Evolutionary conservation across 1,140 invertebrate genomes (phyloP), one percentile per base, ranked within the genome.

Genomic region (Xylocopa sonorina): DNA sequence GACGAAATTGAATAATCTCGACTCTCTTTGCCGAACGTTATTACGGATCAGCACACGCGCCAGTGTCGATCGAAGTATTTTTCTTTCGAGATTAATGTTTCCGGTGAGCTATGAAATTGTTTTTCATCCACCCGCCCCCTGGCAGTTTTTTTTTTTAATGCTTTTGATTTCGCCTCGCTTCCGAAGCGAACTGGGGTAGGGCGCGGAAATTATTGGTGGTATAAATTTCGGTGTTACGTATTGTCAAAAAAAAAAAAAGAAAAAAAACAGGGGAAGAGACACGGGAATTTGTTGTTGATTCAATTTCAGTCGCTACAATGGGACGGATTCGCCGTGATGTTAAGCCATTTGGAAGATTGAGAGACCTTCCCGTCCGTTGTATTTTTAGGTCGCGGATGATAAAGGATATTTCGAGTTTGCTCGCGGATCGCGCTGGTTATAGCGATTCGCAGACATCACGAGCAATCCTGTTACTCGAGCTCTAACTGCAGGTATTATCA

Each of bases 321-420:
- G 55, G 16, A 57, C 29, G 7, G 27, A 66, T 43, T 53, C 34
- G 72, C 16, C 60, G 14, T 16, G 69, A 72, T 46, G 29, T 16
- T 48, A 41, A 75, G 48, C 38, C 60, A 75, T 75, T 66, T 43
- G 43, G 48, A 66, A 66, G 72, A 66, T 75, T 53, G 60, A 66
- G 43, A 53, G 27, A 53, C 48, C 21, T 41, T 53, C n/a, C 6
- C 34, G 14, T 12, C 43, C 34, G 24, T 5, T 62, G 18, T 32
- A 27, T 12, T 72, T 72, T 29, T 9, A 3, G 29, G 41, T 72
- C 68, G 24, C 38, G 5, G 10, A 6, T 12, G 53, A 27, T 50
- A 48, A 38, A 46, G 27, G 41, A 16, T 48, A 18, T 48, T 24
- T 3, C 69, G 43, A 60, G 21, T 60, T 62, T 38, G 10, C 29